A percentile compares a stretch with the other conserved stretches of the same genome.
phyloP scores from a whole-genome alignment of 2,797 vertebrate species.

The Oryzias dopingdopingensis region DNA sequence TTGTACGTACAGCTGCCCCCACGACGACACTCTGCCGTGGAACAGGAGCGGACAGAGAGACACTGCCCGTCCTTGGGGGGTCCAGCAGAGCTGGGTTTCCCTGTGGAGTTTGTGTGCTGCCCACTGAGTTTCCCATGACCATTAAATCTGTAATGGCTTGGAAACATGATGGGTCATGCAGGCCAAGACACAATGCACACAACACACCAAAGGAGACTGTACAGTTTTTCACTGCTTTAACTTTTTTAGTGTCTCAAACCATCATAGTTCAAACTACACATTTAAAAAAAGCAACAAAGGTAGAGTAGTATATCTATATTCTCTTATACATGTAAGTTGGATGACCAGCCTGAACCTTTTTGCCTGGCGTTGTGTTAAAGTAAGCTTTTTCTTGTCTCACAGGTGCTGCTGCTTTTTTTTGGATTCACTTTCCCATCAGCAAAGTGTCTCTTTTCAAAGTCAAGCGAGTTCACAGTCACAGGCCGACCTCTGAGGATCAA shows the following conservation, averaged over 20 bases:
- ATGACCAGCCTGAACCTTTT: no score
- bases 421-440: not conserved
- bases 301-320: no score
- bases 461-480: not conserved
- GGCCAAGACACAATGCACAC: slow-evolving; percentile 44
- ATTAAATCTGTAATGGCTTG: slow-evolving; percentile 47
- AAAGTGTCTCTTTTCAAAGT: not conserved
- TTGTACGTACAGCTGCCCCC: slow-evolving; percentile 15
- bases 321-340: no score
- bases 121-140: slow-evolving; percentile 75
- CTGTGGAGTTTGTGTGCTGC: slow-evolving; percentile 42
- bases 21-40: slow-evolving; percentile 46
- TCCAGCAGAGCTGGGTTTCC: slow-evolving; percentile 49
- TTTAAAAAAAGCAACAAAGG: not conserved
- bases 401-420: slow-evolving; percentile 26
- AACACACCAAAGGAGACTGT: slow-evolving; percentile 33
- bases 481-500: not conserved
- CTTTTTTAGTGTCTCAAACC: not conserved
- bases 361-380: not conserved
- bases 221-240: slow-evolving; percentile 25
- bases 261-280: not conserved
- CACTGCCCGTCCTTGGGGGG: slow-evolving; percentile 58
- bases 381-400: not conserved
- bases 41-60: slow-evolving; percentile 62
- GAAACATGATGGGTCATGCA: slow-evolving; percentile 45